Evolutionary conservation across 2,888 invertebrate genomes (phyloP).

Genomic region (Athalia cordata): DNA sequence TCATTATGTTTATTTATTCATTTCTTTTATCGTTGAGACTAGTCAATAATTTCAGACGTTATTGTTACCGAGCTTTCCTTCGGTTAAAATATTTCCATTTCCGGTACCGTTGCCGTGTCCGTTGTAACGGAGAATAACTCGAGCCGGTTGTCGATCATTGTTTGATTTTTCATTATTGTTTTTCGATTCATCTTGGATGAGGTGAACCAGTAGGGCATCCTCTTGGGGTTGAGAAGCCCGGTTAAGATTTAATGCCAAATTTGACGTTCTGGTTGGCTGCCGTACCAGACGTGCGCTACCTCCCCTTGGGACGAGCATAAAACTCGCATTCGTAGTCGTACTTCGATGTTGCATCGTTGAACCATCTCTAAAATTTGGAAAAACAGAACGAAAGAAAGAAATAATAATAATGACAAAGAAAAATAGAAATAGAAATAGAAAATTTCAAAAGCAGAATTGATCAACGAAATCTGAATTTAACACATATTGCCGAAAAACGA

Average conservation of each 20-base stretch:
- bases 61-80: too few species aligned
- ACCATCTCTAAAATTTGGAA: slow-evolving; percentile 55
- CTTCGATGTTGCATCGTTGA: slow-evolving; percentile 62
- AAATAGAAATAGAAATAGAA: neutral
- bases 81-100: too few species aligned
- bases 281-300: slow-evolving; percentile 19
- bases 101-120: too few species aligned
- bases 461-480: neutral
- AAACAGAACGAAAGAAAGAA: neutral
- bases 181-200: slow-evolving; percentile 17
- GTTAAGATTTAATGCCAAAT: slow-evolving; percentile 14
- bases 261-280: slow-evolving; percentile 32
- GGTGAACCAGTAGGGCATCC: slow-evolving; percentile 26
- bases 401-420: slow-evolving; percentile 46
- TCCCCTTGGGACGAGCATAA: slow-evolving; percentile 51
- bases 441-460: slow-evolving; percentile 64
- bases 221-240: neutral
- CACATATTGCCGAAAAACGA: too few species aligned
- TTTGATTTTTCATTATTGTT: slow-evolving; percentile 30
- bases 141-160: slow-evolving; percentile 16
- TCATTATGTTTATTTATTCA: too few species aligned
- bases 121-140: neutral
- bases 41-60: too few species aligned
- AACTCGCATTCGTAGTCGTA: slow-evolving; percentile 58
- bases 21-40: too few species aligned